Base-by-base conservation (phyloP, 2,888 invertebrate genomes). In the Criorhina ranunculi region DNA sequence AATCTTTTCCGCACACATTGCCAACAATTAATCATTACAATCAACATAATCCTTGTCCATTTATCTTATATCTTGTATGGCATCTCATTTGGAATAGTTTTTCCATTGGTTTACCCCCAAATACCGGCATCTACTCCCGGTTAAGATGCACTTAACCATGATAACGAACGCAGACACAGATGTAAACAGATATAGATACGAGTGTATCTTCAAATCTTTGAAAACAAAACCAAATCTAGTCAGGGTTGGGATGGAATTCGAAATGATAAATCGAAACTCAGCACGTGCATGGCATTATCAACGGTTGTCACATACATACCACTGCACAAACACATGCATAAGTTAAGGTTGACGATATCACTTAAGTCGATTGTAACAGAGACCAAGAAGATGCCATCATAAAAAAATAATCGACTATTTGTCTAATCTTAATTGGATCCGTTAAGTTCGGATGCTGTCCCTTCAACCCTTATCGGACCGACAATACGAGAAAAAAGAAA, bases 361-460 rank as follows among this genome's bases (percentile, higher is more conserved):
- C 5, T 24, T 12, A 7, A 33, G 5, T 33, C 9, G 12, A 15
- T 24, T 24, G 60, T 35, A 15, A 29, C 19, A 37, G n/a, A 66
- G 33, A 29, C 53, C 40, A 67, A 24, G 31, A 53, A 69, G 44
- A 33, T 70, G 53, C 33, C 46, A 35, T 62, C 64, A 46, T 78
- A 49, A 64, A 49, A 64, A 77, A 70, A 57, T 78, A 78, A 78
- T 70, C 57, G 70, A 70, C 78, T 78, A 76, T 76, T 78, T 78
- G 70, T 78, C 49, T 64, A 57, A 78, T 78, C 78, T 70, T 78
- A 64, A 70, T 78, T 70, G 70, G 78, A 70, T 78, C 70, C 62
- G 62, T 70, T 57, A 70, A 62, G 77, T 37, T 53, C 37, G 75
- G 75, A 69, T 37, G 53, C 69, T 62, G 49, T 55, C 12, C 17